Evolutionary conservation across 1,140 invertebrate genomes (phyloP).

Genomic region (Drosophila tsacasi): DNA sequence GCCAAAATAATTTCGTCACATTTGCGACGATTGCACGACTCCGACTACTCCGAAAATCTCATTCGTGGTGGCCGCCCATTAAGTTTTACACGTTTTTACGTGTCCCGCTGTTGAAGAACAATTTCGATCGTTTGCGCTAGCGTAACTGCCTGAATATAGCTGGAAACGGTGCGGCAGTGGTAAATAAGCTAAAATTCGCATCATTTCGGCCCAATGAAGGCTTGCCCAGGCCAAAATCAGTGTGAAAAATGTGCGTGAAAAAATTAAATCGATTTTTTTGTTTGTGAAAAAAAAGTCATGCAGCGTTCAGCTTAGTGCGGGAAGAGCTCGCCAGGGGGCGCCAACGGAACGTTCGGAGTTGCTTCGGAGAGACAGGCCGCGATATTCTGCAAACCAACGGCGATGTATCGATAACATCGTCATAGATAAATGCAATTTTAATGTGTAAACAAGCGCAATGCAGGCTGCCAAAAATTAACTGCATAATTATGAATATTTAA

Average conservation of each 20-base stretch:
- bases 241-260: constrained; percentile 82
- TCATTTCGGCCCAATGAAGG: constrained; percentile 46
- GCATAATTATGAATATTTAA: neutral
- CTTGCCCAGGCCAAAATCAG: constrained; percentile 40
- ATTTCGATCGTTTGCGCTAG: constrained; percentile 68
- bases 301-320: constrained; percentile 33
- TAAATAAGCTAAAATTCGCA: constrained; percentile 53
- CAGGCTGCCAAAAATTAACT: neutral
- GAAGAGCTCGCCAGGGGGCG: constrained; percentile 50
- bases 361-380: constrained; percentile 21
- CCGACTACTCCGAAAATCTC: constrained; percentile 76
- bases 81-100: constrained; percentile 85
- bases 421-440: constrained; percentile 4
- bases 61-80: constrained; percentile 81
- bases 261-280: constrained; percentile 84
- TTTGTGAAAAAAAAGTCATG: constrained; percentile 77
- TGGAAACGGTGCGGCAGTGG: constrained; percentile 61
- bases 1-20: constrained; percentile 73
- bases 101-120: constrained; percentile 83
- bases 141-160: constrained; percentile 70
- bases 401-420: constrained; percentile 29
- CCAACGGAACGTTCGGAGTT: constrained; percentile 50
- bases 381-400: constrained; percentile 9
- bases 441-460: neutral
- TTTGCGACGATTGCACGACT: constrained; percentile 60